Base-by-base conservation (phyloP, 2,113 vertebrate genomes). In the Vombatus ursinus region DNA sequence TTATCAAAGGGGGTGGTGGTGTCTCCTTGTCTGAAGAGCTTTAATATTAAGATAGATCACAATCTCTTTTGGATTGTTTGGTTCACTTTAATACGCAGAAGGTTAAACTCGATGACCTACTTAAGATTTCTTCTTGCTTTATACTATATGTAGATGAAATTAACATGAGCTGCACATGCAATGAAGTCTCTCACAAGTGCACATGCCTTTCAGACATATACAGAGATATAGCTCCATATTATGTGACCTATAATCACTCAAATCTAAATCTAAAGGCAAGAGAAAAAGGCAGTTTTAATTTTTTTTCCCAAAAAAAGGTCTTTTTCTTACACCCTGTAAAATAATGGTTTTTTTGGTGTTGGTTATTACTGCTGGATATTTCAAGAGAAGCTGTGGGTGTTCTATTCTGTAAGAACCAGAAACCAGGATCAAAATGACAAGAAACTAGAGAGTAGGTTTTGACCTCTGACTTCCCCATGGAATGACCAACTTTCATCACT, bases 91-190 rank as follows among this genome's bases (percentile, higher is more conserved):
- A 52, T 89, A 93, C 51, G 37, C 37, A 90, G 49, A n/a, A 52
- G 1, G 52, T 22, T 1, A 93, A 98, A 92, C 61, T 91, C 90
- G 89, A 28, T 91, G 94, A 61, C 51, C 92, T 91, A 23, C 25
- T 52, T 61, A 77, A 77, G 61, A 77, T 77, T 52, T 94, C 92
- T 91, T 44, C 7, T 47, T 93, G 90, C 95, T 95, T 90, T 84
- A 44, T 84, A 44, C 37, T 44, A 84, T 44, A 44, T 84, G 68
- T 84, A n/a, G 19, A 84, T 52, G 31, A 94, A 89, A 96, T 51
- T 93, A 52, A 96, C 50, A 57, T 44, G 91, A 93, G 91, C 49
- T 53, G 52, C 24, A 94, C 28, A 44, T 57, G 93, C 95, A 96
- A 61, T n/a, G 49, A 22, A 93, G 57, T 14, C 68, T 84, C n/a